Percentiles rank a stretch among this genome's conserved stretches.
Evolutionary conservation across 2,797 vertebrate genomes (phyloP).

Genomic region (Xenentodon cancila): DNA sequence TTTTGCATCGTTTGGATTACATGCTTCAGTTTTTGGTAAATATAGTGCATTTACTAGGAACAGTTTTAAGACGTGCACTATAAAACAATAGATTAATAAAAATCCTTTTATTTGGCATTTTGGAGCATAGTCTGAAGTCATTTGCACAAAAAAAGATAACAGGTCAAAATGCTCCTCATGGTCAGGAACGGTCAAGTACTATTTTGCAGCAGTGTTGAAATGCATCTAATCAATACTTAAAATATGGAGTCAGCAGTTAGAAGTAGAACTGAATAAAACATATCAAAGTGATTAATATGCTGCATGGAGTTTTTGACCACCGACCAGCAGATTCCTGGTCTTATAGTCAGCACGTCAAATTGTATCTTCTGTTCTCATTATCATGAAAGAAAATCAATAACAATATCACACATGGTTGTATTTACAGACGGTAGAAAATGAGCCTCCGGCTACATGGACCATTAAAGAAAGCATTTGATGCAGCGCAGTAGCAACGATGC

Average conservation of each 20-base stretch:
- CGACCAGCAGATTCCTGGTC: not conserved
- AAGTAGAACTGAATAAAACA: slow-evolving; percentile 7
- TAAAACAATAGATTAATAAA: no score
- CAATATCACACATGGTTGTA: slow-evolving; percentile 6
- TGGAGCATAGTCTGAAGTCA: no score
- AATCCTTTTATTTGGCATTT: no score
- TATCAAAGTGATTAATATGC: slow-evolving; percentile 10
- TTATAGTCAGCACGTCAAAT: slow-evolving; percentile 13
- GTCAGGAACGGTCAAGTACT: no score
- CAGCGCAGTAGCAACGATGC: not conserved
- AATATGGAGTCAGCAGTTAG: not conserved
- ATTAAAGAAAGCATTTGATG: not conserved
- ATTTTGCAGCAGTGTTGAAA: no score
- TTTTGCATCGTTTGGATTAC: no score
- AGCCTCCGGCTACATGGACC: not conserved
- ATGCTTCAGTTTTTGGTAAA: no score
- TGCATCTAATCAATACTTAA: no score
- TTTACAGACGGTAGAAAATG: not conserved
- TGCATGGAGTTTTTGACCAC: slow-evolving; percentile 1
- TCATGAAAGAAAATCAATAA: slow-evolving; percentile 20
- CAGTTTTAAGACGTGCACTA: no score
- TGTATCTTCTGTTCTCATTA: slow-evolving; percentile 12
- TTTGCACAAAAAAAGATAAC: no score
- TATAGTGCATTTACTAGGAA: no score
- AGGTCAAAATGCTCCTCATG: no score